phyloP scores from a whole-genome alignment of 2,797 vertebrate species.

The Gallinago nigripennis region DNA sequence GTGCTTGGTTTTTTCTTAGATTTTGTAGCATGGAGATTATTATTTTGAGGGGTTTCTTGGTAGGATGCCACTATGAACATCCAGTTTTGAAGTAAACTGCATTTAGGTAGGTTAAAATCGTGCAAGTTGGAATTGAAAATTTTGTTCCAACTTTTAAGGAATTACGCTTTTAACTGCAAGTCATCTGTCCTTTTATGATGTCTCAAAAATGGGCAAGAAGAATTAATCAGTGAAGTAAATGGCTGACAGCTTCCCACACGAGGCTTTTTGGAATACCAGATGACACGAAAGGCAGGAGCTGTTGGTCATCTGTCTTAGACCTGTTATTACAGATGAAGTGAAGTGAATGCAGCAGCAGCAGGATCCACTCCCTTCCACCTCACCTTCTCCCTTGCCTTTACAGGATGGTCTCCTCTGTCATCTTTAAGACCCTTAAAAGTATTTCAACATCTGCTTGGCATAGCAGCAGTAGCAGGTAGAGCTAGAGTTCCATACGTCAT shows the following conservation, averaged over 20 bases:
- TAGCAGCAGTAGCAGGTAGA: fast-evolving
- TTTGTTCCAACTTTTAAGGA: background rate
- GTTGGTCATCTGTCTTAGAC: background rate
- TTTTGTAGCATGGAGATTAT: background rate
- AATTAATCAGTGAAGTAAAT: background rate
- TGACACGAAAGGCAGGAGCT: background rate
- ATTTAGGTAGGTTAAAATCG: background rate
- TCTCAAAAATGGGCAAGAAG: background rate
- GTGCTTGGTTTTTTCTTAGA: too few relatives aligned
- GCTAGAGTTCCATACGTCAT: background rate
- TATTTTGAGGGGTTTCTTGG: background rate
- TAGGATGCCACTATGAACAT: background rate
- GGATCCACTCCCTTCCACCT: fast-evolving
- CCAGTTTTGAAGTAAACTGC: background rate
- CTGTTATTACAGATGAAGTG: background rate
- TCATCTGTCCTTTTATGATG: background rate
- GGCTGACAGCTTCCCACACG: background rate
- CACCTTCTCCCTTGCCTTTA: too few relatives aligned
- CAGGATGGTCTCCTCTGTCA: background rate
- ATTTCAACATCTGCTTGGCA: background rate
- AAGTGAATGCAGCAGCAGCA: background rate
- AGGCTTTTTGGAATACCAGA: background rate
- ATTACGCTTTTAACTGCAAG: background rate
- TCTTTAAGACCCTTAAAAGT: background rate
- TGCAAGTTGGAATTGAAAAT: background rate